Conservation (phyloP, 1,140 invertebrate species). For the Agrypnia vestita region DNA sequence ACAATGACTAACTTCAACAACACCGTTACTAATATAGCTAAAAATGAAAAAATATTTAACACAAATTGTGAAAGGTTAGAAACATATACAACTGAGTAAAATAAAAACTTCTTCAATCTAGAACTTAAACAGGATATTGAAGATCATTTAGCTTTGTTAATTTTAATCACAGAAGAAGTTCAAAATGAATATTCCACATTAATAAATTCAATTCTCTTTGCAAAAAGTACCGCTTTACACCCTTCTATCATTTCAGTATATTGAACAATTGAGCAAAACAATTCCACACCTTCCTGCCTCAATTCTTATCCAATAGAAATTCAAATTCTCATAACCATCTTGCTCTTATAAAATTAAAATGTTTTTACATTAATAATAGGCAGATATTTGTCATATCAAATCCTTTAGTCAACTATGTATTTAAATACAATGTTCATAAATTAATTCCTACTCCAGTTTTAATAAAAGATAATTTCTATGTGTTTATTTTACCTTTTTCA, state of each 20-base stretch:
- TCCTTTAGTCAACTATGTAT: constrained; percentile 13
- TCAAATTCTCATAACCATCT: background rate
- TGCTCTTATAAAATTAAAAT: background rate
- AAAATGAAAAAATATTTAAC: constrained; percentile 50
- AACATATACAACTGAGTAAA: background rate
- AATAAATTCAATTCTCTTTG: constrained; percentile 4
- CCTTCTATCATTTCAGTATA: background rate
- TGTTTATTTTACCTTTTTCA: constrained; percentile 7
- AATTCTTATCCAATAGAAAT: background rate
- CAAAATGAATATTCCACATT: background rate
- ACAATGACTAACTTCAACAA: constrained; percentile 53
- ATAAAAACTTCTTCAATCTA: background rate
- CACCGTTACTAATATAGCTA: constrained; percentile 40
- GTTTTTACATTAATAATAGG: background rate
- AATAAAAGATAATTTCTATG: background rate
- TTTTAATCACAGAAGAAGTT: background rate
- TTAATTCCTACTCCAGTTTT: constrained; percentile 47
- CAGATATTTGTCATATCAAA: constrained; percentile 24
- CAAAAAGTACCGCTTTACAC: constrained; percentile 7
- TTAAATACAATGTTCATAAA: constrained; percentile 40
- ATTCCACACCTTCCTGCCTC: background rate
- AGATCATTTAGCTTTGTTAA: background rate
- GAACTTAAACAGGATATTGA: constrained; percentile 12
- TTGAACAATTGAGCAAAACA: background rate
- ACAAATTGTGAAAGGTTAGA: constrained; percentile 47